Evolutionary conservation across 2,888 invertebrate genomes (phyloP), one percentile per base, ranked within the genome.

Genomic region (Aromia moschata): DNA sequence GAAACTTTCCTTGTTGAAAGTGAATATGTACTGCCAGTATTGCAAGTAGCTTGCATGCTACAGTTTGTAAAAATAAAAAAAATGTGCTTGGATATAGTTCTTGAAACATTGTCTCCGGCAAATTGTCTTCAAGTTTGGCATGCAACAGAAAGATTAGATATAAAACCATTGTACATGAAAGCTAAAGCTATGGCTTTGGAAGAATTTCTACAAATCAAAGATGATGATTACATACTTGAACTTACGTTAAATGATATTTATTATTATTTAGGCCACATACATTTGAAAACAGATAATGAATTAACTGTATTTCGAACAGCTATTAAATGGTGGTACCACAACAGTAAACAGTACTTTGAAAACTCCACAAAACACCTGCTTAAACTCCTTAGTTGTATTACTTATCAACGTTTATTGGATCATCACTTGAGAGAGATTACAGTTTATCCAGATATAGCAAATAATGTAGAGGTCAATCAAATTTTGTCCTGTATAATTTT

Each of bases 41-140:
- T 83, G 17, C 74, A 80, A 64, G 74, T 79, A 1, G 75, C 81
- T 11, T 76, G 77, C 58, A 80, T 81, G 77, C 70, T 82, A 37
- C 81, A 82, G 66, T 81, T 83, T 62, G 69, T 72, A 0, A 49
- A 69, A 9, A 72, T 83, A 16, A 74, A 74, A 64, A 46, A 58
- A 43, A 69, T 68, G 31, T 79, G 71, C 59, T 68, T 74, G 10
- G 52, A 70, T n/a, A 64, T 60, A 63, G 47, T 79, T 2, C 66
- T 60, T 9, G 61, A 70, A 51, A 51, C 65, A 10, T 46, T 79
- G 16, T 64, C 62, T 9, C 62, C 71, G 7, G 49, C 64, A n/a
- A 77, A 76, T 60, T 78, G 78, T 58, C 46, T 80, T 30, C 72
- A 75, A 62, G 70, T 79, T 52, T 80, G 80, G 79, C 59, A 71